Evolutionary conservation across 2,888 invertebrate species (phyloP), one percentile per base, ranked within the genome.

Genomic region (Rotaria socialis): DNA sequence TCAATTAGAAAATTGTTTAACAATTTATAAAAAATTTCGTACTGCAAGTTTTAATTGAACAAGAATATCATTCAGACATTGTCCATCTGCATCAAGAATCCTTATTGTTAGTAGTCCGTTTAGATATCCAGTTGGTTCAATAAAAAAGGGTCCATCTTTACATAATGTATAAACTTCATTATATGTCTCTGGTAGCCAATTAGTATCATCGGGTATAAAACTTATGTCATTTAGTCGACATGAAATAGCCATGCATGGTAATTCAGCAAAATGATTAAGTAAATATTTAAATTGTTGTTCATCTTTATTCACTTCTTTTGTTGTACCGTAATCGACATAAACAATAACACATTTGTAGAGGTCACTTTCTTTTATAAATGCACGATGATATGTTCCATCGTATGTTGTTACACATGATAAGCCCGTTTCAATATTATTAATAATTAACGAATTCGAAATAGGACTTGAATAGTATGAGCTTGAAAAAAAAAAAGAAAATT

Each of bases 281-380:
- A 67, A 67, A 67, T 67, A 67, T 67, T 67, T 67, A 67, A 67
- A 67, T 35, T 35, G 35, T 67, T 35, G 67, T 27, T 67, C 67
- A 19, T 67, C 67, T 67, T 27, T 27, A 67, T 67, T 35, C 0
- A 67, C 27, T 67, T 67, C 67, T 67, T 67, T 16, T 67, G 19
- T 35, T 27, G 67, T 67, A 35, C 67, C 67, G 19, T 67, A 67
- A 67, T 67, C 67, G 35, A 67, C 35, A 67, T 35, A 67, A 5
- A 67, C 35, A 27, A 67, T 67, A 67, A 67, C 67, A 67, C 67
- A 67, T 67, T 35, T 27, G 35, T 67, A 67, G 14, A 67, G 19
- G 35, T 67, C 67, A 67, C 16, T 67, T 67, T 67, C 67, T 35
- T 67, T 67, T 14, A 67, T 67, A 35, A 67, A 67, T 27, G 35